phyloP scores from a whole-genome alignment of 2,888 invertebrate genomes.

The Halictus quadricinctus region DNA sequence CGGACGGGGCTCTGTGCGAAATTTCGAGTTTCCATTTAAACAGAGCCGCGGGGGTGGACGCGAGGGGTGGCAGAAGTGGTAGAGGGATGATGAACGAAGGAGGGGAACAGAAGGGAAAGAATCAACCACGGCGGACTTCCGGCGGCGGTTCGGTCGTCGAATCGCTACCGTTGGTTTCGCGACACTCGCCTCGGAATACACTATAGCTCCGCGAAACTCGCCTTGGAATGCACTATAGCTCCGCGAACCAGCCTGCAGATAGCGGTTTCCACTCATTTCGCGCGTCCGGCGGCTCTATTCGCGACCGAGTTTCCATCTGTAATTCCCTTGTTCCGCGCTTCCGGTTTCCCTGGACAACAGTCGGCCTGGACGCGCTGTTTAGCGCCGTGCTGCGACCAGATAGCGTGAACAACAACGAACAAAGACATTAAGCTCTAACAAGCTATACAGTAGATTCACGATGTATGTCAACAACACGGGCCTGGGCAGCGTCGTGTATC shows the following conservation, averaged over 20 bases:
- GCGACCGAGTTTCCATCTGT: constrained; percentile 17
- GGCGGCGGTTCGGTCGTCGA: constrained; percentile 12
- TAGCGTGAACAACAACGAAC: neutral
- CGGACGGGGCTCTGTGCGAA: constrained; percentile 17
- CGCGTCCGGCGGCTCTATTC: constrained; percentile 21
- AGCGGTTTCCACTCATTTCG: constrained; percentile 40
- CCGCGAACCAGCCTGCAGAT: constrained; percentile 39
- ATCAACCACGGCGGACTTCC: constrained; percentile 33
- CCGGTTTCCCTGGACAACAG: neutral
- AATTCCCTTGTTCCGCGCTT: neutral
- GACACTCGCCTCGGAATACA: constrained; percentile 20
- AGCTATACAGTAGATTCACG: neutral
- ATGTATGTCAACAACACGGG: too few species aligned
- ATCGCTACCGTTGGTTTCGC: constrained; percentile 22
- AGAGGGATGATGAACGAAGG: neutral
- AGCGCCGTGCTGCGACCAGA: neutral
- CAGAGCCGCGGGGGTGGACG: constrained; percentile 14
- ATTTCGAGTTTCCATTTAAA: constrained; percentile 45
- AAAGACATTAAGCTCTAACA: neutral
- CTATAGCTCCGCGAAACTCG: constrained; percentile 13
- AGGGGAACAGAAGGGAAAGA: constrained; percentile 7
- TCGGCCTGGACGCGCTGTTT: neutral
- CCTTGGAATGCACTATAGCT: constrained; percentile 4
- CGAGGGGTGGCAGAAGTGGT: neutral
- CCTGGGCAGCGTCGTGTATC: too few species aligned